Conservation (phyloP, 2,113 vertebrate genomes). For the Antechinus stuartii region DNA sequence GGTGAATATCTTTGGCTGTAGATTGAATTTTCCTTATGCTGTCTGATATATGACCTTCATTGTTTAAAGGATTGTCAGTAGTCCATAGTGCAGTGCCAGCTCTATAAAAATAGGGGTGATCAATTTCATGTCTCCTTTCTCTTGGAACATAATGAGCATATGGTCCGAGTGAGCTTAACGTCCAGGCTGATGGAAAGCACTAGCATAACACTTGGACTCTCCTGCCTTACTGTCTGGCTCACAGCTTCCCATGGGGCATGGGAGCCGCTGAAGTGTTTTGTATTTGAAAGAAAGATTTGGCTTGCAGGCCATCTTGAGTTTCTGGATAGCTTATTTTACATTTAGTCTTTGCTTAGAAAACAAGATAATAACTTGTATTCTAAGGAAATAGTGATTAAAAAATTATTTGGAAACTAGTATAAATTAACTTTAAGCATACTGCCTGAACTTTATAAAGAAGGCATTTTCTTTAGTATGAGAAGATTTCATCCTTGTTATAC, state of each 20-base stretch:
- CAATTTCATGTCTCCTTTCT: conserved; percentile 28
- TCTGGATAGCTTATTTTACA: conserved; percentile 25
- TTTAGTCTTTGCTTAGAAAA: conserved; percentile 38
- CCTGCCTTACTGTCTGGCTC: conserved; percentile 40
- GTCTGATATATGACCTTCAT: conserved; percentile 15
- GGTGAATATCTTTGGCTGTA: background rate
- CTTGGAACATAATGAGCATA: background rate
- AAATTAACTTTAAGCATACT: conserved; percentile 50
- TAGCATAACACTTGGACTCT: conserved; percentile 8
- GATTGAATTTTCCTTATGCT: conserved; percentile 5
- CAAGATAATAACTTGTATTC: background rate
- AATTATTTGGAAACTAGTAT: conserved; percentile 35
- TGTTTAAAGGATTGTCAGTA: conserved; percentile 27
- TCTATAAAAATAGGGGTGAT: background rate
- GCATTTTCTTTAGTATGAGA: conserved; percentile 72
- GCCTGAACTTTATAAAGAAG: conserved; percentile 36
- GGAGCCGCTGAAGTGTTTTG: conserved; percentile 39
- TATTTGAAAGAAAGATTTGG: conserved; percentile 25
- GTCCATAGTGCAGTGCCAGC: background rate
- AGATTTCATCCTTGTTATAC: conserved; percentile 73
- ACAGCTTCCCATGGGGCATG: conserved; percentile 32
- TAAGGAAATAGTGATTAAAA: conserved; percentile 37
- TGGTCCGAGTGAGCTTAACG: background rate
- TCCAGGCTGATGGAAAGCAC: conserved; percentile 21
- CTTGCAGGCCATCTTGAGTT: conserved; percentile 35